Conservation (phyloP, 2,113 vertebrate species). For the Nymphicus hollandicus region DNA sequence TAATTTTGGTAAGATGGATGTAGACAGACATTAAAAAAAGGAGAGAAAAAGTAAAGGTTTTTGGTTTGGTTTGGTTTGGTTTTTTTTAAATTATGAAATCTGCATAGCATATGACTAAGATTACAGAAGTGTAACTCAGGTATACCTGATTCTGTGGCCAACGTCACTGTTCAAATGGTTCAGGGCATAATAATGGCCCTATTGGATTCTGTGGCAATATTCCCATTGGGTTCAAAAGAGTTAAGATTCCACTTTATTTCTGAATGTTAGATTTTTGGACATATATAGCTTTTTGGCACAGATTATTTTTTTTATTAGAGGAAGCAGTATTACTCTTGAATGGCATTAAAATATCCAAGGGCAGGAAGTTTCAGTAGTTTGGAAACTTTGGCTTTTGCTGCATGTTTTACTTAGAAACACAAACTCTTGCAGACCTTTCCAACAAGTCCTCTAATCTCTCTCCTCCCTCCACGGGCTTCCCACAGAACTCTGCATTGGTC, state of each 20-base stretch:
- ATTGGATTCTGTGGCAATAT: not conserved
- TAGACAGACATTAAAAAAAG: not conserved
- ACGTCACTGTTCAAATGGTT: not conserved
- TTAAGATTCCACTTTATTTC: not conserved
- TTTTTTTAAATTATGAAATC: not conserved
- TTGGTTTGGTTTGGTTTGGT: not conserved
- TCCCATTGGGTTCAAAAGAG: not conserved
- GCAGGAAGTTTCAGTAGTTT: not conserved
- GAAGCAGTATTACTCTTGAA: not conserved
- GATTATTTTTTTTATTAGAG: not conserved
- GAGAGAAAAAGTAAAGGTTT: not conserved
- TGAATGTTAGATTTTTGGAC: not conserved
- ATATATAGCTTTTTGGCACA: not conserved
- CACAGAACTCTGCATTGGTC: conserved; percentile 5
- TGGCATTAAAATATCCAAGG: not conserved
- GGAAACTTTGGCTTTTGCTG: not conserved
- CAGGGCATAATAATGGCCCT: not conserved
- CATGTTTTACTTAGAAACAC: not conserved
- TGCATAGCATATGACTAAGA: not conserved
- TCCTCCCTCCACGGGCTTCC: conserved; percentile 52
- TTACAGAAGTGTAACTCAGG: not conserved
- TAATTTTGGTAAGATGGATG: not conserved
- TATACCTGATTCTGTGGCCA: not conserved
- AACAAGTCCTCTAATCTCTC: conserved; percentile 47
- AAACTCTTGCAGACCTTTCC: conserved; percentile 9